Percentiles rank a stretch among this genome's conserved stretches.
Conservation (phyloP, 2,888 invertebrate genomes). For the Bellardia bayeri region DNA sequence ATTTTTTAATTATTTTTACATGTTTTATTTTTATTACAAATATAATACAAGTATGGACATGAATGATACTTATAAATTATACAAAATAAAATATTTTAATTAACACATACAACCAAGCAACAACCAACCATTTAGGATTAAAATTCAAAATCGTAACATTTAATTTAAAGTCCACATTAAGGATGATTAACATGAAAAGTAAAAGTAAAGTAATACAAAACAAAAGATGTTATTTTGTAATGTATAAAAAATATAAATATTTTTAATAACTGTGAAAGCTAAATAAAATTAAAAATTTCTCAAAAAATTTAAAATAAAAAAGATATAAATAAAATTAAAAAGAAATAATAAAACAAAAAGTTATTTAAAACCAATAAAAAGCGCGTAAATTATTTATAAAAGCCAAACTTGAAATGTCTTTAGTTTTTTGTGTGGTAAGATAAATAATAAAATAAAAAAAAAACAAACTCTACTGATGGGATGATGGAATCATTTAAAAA, state of each 20-base stretch:
- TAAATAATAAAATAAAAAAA: conserved; percentile 18
- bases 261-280: conserved; percentile 85
- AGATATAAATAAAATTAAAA: conserved; percentile 62
- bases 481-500: conserved; percentile 83
- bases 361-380: conserved; percentile 74
- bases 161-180: conserved; percentile 52
- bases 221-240: conserved; percentile 83
- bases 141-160: conserved; percentile 46
- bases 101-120: conserved; percentile 74
- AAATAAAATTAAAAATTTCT: conserved; percentile 82
- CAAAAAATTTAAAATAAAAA: conserved; percentile 73
- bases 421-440: conserved; percentile 61
- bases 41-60: conserved; percentile 19
- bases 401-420: conserved; percentile 49
- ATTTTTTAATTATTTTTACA: conserved; percentile 13
- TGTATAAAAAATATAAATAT: conserved; percentile 82
- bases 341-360: conserved; percentile 68
- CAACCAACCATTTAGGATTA: conserved; percentile 35
- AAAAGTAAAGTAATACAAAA: conserved; percentile 76
- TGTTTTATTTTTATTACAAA: conserved; percentile 44
- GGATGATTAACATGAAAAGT: conserved; percentile 55
- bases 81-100: conserved; percentile 75
- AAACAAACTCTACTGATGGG: conserved; percentile 74
- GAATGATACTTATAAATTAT: conserved; percentile 33
- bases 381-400: conserved; percentile 75